Conservation (phyloP, 2,113 vertebrate genomes). For the Elaphurus davidianus region DNA sequence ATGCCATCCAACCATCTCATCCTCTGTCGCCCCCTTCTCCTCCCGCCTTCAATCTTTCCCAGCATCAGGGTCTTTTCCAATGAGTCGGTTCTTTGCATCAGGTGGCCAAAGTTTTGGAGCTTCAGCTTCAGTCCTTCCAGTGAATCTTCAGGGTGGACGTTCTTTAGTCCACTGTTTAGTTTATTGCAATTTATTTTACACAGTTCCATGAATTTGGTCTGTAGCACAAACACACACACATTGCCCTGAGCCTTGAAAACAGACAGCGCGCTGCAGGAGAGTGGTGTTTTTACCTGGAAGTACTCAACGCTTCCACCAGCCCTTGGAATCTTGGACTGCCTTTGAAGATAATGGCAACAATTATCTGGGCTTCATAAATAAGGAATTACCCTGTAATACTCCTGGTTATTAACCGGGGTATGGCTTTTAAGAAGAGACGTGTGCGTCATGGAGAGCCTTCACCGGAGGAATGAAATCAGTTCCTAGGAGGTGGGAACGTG, state of each 20-base stretch:
- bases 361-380: background rate
- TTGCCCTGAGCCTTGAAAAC: background rate
- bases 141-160: background rate
- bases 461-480: background rate
- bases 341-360: background rate
- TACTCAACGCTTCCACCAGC: accelerated
- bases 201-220: background rate
- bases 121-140: background rate
- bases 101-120: background rate
- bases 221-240: background rate
- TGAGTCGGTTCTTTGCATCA: background rate
- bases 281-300: background rate
- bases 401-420: background rate
- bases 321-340: background rate
- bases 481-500: background rate
- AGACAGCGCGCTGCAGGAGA: background rate
- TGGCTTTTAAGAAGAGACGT: background rate
- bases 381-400: background rate
- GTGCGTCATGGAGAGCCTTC: background rate
- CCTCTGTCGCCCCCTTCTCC: background rate
- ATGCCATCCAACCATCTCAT: background rate
- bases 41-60: background rate
- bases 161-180: background rate
- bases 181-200: background rate
- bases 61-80: background rate